These are phyloP conservation scores for Tadarida brasiliensis DNA, from an alignment of 2,797 vertebrate genomes.

Conservation along the genomic window DNA sequence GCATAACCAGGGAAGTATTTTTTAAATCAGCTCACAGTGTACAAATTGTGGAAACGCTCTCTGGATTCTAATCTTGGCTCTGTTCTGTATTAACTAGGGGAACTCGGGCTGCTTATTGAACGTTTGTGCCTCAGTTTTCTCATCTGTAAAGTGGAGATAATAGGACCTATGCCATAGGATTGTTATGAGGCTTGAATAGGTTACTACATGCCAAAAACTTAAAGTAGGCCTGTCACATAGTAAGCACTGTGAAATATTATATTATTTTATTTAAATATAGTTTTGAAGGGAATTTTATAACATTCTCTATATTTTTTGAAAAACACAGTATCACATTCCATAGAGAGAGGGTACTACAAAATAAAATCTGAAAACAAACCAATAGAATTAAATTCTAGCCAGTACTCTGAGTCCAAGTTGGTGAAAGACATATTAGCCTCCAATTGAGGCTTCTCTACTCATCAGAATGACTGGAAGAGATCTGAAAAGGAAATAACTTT, in stretches of 20 bases:
- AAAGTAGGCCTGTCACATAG: not conserved
- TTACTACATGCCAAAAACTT: not conserved
- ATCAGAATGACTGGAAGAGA: not conserved
- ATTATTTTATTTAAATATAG: slow-evolving; percentile 9
- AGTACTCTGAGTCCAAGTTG: no score
- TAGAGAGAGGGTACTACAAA: not conserved
- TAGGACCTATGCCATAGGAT: not conserved
- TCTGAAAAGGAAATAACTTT: not conserved
- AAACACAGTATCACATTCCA: not conserved
- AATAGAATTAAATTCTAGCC: not conserved
- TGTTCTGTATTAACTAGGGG: not conserved
- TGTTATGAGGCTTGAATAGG: not conserved
- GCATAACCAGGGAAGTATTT: not conserved
- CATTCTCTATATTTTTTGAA: not conserved
- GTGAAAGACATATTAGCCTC: not conserved
- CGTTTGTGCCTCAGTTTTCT: not conserved
- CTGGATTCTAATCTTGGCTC: not conserved
- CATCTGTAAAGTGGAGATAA: not conserved
- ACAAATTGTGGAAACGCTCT: not conserved
- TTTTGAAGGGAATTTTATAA: not conserved
- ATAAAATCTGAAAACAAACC: not conserved
- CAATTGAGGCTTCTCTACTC: not conserved
- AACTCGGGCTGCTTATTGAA: not conserved
- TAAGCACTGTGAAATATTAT: not conserved
- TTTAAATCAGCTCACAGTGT: not conserved